A percentile compares a stretch with the other conserved stretches of the same genome.
Conservation (phyloP, 92 coral and sea anemone genomes). For the Metridium senile region DNA sequence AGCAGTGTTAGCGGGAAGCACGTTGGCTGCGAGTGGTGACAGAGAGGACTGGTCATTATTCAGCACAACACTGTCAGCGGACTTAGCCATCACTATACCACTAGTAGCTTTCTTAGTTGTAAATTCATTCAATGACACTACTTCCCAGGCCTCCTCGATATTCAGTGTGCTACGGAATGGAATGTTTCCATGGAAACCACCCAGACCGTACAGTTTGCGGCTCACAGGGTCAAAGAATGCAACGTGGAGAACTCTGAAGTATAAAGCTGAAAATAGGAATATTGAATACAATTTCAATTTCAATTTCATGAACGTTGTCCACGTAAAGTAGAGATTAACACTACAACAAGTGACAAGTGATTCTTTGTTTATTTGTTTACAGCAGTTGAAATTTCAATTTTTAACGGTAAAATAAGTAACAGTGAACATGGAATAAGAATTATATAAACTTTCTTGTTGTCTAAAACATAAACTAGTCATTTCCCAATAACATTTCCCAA, state of each 20-base stretch:
- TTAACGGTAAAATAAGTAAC: too few relatives aligned
- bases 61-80: slow-evolving; percentile 16
- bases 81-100: slow-evolving; percentile 5
- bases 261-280: slow-evolving; percentile 1
- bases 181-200: slow-evolving; percentile 10
- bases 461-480: neutral
- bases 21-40: neutral
- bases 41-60: slow-evolving; percentile 12
- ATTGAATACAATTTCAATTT: too few relatives aligned
- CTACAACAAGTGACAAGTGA: too few relatives aligned
- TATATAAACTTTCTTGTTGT: neutral
- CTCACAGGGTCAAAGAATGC: slow-evolving; percentile 9
- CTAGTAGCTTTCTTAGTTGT: neutral
- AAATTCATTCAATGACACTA: neutral
- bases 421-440: too few relatives aligned
- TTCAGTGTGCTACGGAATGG: neutral
- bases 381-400: too few relatives aligned
- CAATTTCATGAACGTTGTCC: too few relatives aligned
- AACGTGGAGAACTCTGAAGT: slow-evolving; percentile 21
- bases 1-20: slow-evolving; percentile 11
- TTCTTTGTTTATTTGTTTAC: too few relatives aligned
- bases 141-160: slow-evolving; percentile 11
- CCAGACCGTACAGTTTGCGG: slow-evolving; percentile 19
- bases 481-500: neutral
- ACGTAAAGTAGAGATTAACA: too few relatives aligned